Evolutionary conservation across 1,140 invertebrate species (phyloP).

Genomic region (Lasioglossum baleicum): DNA sequence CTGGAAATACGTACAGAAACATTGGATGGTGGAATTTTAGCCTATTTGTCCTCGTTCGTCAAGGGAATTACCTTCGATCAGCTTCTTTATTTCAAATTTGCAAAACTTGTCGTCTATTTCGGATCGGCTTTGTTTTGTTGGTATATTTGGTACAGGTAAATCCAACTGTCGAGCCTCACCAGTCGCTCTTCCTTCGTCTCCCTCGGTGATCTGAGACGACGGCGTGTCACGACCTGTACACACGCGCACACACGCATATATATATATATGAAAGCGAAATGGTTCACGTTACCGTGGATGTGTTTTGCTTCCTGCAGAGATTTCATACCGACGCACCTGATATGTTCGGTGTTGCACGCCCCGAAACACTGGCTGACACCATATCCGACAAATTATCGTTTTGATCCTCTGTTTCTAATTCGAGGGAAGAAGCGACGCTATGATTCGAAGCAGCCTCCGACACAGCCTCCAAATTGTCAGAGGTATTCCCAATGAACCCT

Average conservation of each 20-base stretch:
- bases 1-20: slow-evolving; percentile 53
- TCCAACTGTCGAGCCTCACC: slow-evolving; percentile 79
- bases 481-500: slow-evolving; percentile 91
- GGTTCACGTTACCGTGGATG: no score
- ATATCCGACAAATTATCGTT: slow-evolving; percentile 97
- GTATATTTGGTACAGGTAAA: slow-evolving; percentile 82
- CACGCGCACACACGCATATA: no score
- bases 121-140: slow-evolving; percentile 89
- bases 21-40: not conserved
- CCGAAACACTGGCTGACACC: slow-evolving; percentile 95
- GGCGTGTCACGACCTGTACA: slow-evolving; percentile 92
- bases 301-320: not conserved
- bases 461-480: slow-evolving; percentile 95
- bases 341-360: slow-evolving; percentile 92
- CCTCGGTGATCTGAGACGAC: slow-evolving; percentile 93
- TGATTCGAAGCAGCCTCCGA: slow-evolving; percentile 97
- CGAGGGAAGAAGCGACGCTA: slow-evolving; percentile 94
- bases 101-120: slow-evolving; percentile 99
- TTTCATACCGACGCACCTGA: slow-evolving; percentile 84
- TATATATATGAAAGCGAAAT: slow-evolving; percentile 19
- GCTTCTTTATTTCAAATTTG: slow-evolving; percentile 97
- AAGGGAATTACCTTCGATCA: slow-evolving; percentile 84
- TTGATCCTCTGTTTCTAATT: slow-evolving; percentile 91
- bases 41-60: not conserved
- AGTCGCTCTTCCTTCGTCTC: slow-evolving; percentile 82